These are phyloP conservation scores for Drosophila pseudotalamancana DNA, from an alignment of 2,888 invertebrate species.

Conservation along the genomic window DNA sequence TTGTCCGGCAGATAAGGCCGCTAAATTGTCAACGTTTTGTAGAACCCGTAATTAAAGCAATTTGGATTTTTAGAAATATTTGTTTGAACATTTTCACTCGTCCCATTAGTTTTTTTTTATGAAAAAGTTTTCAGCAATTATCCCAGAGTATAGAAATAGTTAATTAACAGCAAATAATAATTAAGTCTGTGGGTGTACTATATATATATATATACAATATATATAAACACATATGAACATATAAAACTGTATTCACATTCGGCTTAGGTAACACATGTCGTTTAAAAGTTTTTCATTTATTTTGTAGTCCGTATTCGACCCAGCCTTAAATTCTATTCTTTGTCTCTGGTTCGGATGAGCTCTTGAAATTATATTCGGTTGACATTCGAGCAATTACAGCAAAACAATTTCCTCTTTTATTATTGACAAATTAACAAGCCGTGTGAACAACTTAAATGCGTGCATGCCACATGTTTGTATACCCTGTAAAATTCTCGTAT, in stretches of 20 bases:
- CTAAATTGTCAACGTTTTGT: constrained; percentile 47
- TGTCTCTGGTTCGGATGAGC: neutral
- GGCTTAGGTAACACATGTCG: constrained; percentile 23
- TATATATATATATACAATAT: neutral
- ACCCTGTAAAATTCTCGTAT: constrained; percentile 4
- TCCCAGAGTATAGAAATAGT: constrained; percentile 7
- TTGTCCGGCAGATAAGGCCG: constrained; percentile 48
- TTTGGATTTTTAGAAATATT: constrained; percentile 37
- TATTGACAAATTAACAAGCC: constrained; percentile 41
- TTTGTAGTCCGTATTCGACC: constrained; percentile 1
- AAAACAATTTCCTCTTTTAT: constrained; percentile 36
- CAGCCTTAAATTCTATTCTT: constrained; percentile 28
- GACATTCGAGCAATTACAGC: constrained; percentile 33
- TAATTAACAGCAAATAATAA: constrained; percentile 43
- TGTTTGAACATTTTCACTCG: neutral
- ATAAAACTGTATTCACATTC: neutral
- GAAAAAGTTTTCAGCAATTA: constrained; percentile 23
- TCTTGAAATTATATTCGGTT: constrained; percentile 29
- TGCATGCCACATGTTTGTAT: neutral
- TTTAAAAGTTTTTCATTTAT: constrained; percentile 10
- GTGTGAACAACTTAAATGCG: constrained; percentile 25
- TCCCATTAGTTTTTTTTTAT: constrained; percentile 13
- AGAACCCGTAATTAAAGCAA: constrained; percentile 50
- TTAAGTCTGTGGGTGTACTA: constrained; percentile 3
- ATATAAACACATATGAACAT: neutral